Base-by-base conservation (phyloP, 2,797 vertebrate species). In the Melanogrammus aeglefinus region DNA sequence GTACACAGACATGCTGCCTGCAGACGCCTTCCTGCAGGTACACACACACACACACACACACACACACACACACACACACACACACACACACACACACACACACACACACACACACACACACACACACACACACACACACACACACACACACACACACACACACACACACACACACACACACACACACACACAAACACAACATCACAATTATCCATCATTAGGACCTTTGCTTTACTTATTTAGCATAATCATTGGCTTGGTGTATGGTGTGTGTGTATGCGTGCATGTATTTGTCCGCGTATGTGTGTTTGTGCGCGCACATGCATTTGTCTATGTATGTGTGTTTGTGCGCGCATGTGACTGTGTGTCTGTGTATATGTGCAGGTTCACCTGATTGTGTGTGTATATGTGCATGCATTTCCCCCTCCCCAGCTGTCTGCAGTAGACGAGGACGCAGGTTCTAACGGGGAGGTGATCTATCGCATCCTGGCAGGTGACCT, bases 1-100 rank as follows among this genome's bases (percentile, higher is more conserved):
- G 80, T 99, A 96, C 39, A 98, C 97, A 0, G 94, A 99, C 51
- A 97, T 97, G 95, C 86, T 29, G 35, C 94, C 97, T 0, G 96
- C 95, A 70, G 96, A 98, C 84, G 93, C 94, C 0, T 86, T 99
- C 75, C 90, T 98, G 83, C 95, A 96, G 97, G 98, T 99, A 84
- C 4, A 47, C 57, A 33, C 31, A 31, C 27, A 71, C 69, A 71
- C 69, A 71, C 13, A 31, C 27, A 71, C 27, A 71, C 27, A 71
- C 21, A 71, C 14, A 31, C 3, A 31, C 69, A 69, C 66, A 69
- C 27, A 69, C 66, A 69, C 24, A n/a, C n/a, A n/a, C n/a, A n/a
- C n/a, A n/a, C n/a, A n/a, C n/a, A 84, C 4, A 44, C 57, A 71
- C 29, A 31, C 24, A 71, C 69, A 71, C 69, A 33, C 13, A 31